A percentile compares a stretch with the other conserved stretches of the same genome.
Conservation (phyloP, 53 echinoderm and acorn worm species). For the Stichopus horrens region DNA sequence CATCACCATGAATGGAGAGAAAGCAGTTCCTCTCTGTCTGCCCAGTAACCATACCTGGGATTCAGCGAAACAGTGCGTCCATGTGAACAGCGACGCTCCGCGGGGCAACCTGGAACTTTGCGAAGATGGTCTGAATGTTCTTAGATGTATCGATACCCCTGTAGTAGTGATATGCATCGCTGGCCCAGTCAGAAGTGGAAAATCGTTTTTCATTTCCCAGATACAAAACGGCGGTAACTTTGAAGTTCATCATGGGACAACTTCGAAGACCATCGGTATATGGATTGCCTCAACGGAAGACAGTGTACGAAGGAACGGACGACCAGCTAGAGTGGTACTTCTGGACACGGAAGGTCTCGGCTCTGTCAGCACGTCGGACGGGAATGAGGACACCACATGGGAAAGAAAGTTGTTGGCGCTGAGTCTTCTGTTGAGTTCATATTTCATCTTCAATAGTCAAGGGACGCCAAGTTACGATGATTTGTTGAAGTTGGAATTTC, state of each 20-base stretch:
- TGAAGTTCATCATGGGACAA: slow-evolving; percentile 23
- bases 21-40: slow-evolving; percentile 19
- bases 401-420: slow-evolving; percentile 32
- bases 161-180: slow-evolving; percentile 9
- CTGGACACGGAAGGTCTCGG: slow-evolving; percentile 36
- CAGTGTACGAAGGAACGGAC: neutral
- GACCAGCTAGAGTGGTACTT: neutral
- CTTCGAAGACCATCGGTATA: slow-evolving; percentile 13
- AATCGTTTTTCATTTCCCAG: slow-evolving; percentile 28
- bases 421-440: slow-evolving; percentile 31
- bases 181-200: slow-evolving; percentile 40
- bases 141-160: neutral
- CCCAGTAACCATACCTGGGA: slow-evolving; percentile 17
- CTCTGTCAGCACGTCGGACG: neutral
- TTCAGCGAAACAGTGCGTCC: neutral
- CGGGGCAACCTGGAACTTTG: neutral
- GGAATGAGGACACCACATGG: slow-evolving; percentile 4
- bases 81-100: neutral
- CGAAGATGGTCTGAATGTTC: slow-evolving; percentile 10
- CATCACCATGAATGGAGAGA: neutral
- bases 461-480: slow-evolving; percentile 24
- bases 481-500: neutral
- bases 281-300: slow-evolving; percentile 5
- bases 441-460: slow-evolving; percentile 36
- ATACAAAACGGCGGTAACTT: slow-evolving; percentile 16